These are phyloP conservation scores for Patagioenas fasciata DNA, from an alignment of 2,113 vertebrate genomes.

Conservation along the genomic window DNA sequence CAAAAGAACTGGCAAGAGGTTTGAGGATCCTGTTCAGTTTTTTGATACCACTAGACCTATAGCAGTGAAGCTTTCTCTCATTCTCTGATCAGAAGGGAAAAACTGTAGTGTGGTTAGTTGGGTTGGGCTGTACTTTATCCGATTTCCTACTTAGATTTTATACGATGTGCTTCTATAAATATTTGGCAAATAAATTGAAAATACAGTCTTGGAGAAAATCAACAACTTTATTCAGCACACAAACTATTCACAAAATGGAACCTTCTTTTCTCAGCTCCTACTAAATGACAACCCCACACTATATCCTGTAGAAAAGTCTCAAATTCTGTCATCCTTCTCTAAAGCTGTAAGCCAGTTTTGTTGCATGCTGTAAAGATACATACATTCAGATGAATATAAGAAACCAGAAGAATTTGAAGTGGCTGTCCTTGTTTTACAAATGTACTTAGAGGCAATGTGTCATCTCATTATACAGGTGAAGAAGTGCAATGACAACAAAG, in stretches of 20 bases:
- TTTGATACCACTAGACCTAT: background rate
- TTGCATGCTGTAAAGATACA: background rate
- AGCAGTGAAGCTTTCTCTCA: fast-evolving
- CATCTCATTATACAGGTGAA: background rate
- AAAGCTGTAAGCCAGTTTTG: background rate
- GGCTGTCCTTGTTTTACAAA: background rate
- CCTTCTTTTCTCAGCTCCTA: background rate
- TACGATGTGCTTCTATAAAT: background rate
- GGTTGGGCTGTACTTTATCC: background rate
- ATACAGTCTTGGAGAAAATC: background rate
- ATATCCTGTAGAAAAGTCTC: background rate
- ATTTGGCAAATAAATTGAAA: background rate
- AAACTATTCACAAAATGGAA: background rate
- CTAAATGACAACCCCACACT: background rate
- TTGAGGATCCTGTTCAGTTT: background rate
- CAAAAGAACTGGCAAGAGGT: background rate
- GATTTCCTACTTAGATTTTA: background rate
- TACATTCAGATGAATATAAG: background rate
- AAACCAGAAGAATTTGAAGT: background rate
- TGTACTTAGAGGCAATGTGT: background rate
- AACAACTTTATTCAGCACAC: background rate
- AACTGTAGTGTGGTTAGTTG: background rate
- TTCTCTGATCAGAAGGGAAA: background rate
- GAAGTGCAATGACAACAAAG: background rate
- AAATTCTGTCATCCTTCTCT: background rate